Base-by-base conservation (phyloP, 2,113 vertebrate genomes). In the Microcebus jonahi region DNA sequence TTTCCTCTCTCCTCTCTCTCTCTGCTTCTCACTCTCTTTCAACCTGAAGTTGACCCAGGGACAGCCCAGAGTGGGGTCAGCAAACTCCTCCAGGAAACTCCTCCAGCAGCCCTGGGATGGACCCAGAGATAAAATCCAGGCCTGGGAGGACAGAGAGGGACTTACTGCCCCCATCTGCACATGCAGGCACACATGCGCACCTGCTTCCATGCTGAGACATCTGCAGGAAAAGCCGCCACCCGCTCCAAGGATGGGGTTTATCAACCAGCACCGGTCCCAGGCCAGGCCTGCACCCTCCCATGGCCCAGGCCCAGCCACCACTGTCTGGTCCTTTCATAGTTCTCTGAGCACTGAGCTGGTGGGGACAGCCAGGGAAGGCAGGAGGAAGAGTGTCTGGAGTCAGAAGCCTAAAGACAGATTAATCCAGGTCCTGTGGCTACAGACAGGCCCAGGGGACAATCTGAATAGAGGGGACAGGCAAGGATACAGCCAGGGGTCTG, bases 101-200 rank as follows among this genome's bases (percentile, higher is more conserved):
- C 20, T 29, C 15, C 13, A 70, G 42, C 12, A 63, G 20, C 29
- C 25, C 31, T 31, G 45, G 77, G 71, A 2, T 12, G 21, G 73
- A 71, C 12, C 36, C 50, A 42, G 77, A 20, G 55, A 21, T 1
- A 4, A 59, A 65, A 53, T 3, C 7, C 11, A 29, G 12, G 23
- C 29, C 55, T 29, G 27, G 31, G 10, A 12, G 42, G 13, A 10
- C 23, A 48, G n/a, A n/a, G 27, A 68, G 48, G 79, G 15, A 3
- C 27, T 42, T 2, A 6, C 6, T 6, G 36, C 1, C 36, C 31
- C 18, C 6, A 0, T 0, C 0, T 0, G 6, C 1, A 5, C 9
- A 1, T 23, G 5, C 59, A 53, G 5, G 31, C 0, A 8, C 34
- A 61, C 36, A 25, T 45, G 50, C 50, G 13, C 50, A 13, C 5